Conservation (phyloP, 2,888 invertebrate species). For the Microdon myrmicae region DNA sequence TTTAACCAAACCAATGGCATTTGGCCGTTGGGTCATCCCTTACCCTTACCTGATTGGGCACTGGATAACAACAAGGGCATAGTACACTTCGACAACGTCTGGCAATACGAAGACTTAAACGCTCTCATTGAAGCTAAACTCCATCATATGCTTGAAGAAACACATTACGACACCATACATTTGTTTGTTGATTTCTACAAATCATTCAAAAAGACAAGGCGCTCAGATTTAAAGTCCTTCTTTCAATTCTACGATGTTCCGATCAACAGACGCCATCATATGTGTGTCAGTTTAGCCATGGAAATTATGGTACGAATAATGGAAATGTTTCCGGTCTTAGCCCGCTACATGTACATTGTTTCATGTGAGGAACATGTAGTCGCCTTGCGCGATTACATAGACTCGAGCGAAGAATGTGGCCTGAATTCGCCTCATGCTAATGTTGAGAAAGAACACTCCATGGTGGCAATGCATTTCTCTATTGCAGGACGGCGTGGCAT, state of each 20-base stretch:
- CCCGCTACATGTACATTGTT: constrained; percentile 76
- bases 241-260: constrained; percentile 82
- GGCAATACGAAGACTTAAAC: constrained; percentile 82
- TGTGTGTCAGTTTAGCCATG: constrained; percentile 89
- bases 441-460: constrained; percentile 88
- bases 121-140: constrained; percentile 82
- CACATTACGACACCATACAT: constrained; percentile 90
- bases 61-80: constrained; percentile 66
- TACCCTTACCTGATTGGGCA: constrained; percentile 82
- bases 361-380: constrained; percentile 89
- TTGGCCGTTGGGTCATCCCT: constrained; percentile 77
- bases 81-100: constrained; percentile 65
- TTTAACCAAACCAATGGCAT: constrained; percentile 69
- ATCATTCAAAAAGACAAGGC: constrained; percentile 72
- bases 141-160: constrained; percentile 82
- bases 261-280: constrained; percentile 81
- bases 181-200: constrained; percentile 81
- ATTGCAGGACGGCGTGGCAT: constrained; percentile 80
- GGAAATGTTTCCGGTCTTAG: constrained; percentile 75
- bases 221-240: constrained; percentile 76
- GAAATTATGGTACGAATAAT: constrained; percentile 79
- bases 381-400: constrained; percentile 71
- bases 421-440: constrained; percentile 64
- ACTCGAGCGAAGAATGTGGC: constrained; percentile 69
- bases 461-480: constrained; percentile 79